Base-by-base conservation (phyloP, 2,797 vertebrate genomes). In the Thaleichthys pacificus region DNA sequence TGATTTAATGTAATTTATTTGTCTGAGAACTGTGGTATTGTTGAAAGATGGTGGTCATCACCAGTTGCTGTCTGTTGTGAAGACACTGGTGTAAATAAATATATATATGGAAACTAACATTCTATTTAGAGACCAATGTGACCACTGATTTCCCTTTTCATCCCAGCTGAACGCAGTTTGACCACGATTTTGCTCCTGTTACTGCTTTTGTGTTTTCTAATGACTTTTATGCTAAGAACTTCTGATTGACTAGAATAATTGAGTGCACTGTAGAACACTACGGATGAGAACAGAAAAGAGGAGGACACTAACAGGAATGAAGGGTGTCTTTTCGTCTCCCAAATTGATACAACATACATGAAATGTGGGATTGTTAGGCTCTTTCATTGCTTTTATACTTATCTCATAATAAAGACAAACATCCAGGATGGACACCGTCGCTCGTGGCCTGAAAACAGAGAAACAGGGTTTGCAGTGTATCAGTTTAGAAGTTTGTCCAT, bases 1-100 rank as follows among this genome's bases (percentile, higher is more conserved):
- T 62, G 61, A 62, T 62, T 62, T 62, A 15, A 57, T 62, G 61
- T 62, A 35, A 35, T 62, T 62, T 62, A 62, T 62, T 35, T 5
- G 12, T 62, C 19, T 57, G 4, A 5, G 9, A 62, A 62, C 28
- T 62, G 26, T 30, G 61, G 61, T 19, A 32, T 15, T 19, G 56
- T 19, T 7, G 15, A n/a, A 7, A 57, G 56, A 57, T 19, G 19
- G 56, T 21, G n/a, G 56, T n/a, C 61, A 28, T 28, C 15, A 61
- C 58, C 26, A 28, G 28, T 15, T 19, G 61, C 28, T 17, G 32
- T 30, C 61, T 7, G 61, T 15, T 32, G 28, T 28, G 19, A 62
- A 62, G 61, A 62, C 6, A 17, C 56, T 57, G 56, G 3, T 42
- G 11, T 42, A 42, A 11, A 42, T 11, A 42, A 11, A 42, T 42